Evolutionary conservation across 2,797 vertebrate species (phyloP).

Genomic region (Coluber constrictor): DNA sequence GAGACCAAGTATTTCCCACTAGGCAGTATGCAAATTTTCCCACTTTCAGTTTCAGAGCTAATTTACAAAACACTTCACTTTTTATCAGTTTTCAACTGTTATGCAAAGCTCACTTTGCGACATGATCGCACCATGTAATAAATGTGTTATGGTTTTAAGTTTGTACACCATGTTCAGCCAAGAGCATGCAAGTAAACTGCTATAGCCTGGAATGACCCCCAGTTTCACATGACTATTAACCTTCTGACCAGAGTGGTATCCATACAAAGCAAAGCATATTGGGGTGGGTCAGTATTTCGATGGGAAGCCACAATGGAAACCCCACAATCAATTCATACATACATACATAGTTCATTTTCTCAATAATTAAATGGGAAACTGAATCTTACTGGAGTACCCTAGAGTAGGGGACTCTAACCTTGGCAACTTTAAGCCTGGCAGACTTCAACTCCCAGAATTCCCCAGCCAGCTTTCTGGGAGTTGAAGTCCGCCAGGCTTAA

Average conservation of each 20-base stretch:
- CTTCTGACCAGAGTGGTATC: background rate
- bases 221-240: background rate
- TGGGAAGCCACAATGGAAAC: background rate
- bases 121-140: background rate
- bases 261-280: background rate
- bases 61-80: background rate
- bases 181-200: background rate
- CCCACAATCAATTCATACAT: background rate
- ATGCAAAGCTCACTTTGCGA: background rate
- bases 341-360: background rate
- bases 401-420: too few relatives aligned
- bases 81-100: background rate
- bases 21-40: background rate
- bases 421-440: too few relatives aligned
- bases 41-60: background rate
- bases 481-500: too few relatives aligned
- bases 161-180: background rate
- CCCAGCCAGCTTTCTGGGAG: too few relatives aligned
- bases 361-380: background rate
- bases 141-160: background rate
- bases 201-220: background rate
- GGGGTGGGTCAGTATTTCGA: background rate
- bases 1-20: background rate
- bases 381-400: background rate
- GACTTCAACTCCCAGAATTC: too few relatives aligned